Evolutionary conservation across 2,113 vertebrate species (phyloP).

Genomic region (Bagarius yarrelli): DNA sequence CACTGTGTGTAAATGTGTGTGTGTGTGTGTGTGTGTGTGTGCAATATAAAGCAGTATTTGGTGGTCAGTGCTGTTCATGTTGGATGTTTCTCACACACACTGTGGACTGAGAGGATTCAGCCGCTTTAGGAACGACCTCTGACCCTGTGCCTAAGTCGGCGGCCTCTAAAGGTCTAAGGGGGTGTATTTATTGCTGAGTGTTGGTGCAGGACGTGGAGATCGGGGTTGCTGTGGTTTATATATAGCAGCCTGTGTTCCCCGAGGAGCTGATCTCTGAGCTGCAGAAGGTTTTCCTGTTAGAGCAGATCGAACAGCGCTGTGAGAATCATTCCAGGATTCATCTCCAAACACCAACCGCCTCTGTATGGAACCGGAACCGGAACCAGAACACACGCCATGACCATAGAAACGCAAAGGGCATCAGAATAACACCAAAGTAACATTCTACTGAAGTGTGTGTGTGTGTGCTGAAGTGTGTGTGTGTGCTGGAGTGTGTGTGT

Average conservation of each 20-base stretch:
- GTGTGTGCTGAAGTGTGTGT: no score
- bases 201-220: conserved; percentile 38
- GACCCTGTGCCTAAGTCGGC: conserved; percentile 3
- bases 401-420: background rate
- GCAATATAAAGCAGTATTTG: background rate
- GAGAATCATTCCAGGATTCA: conserved; percentile 39
- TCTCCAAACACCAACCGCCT: background rate
- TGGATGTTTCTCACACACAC: background rate
- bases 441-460: no score
- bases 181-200: conserved; percentile 38
- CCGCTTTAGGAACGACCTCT: background rate
- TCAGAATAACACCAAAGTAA: background rate
- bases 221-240: conserved; percentile 35
- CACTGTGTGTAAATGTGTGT: background rate
- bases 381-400: background rate
- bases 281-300: conserved; percentile 43
- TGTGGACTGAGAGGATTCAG: background rate
- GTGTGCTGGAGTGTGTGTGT: no score
- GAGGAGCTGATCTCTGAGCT: conserved; percentile 36
- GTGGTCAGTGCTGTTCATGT: background rate
- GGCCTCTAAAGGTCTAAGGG: background rate
- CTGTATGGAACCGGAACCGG: background rate
- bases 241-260: conserved; percentile 47
- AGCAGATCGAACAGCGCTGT: conserved; percentile 31
- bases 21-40: background rate